Evolutionary conservation across 2,888 invertebrate genomes (phyloP), one percentile per base, ranked within the genome.

Genomic region (Cheilosia scutellata): DNA sequence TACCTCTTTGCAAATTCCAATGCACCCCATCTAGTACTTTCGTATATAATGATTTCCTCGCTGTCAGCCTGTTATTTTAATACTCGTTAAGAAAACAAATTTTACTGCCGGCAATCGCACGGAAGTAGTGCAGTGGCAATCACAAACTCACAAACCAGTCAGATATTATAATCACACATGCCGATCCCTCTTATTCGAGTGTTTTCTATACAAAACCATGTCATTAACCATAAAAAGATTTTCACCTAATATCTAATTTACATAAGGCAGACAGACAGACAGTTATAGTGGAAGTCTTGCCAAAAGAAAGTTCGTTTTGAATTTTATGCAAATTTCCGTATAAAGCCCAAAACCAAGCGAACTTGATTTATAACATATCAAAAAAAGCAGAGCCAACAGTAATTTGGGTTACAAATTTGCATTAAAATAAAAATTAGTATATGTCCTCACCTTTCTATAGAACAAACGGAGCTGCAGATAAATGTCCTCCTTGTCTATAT

Each of bases 251-350:
- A 70, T 27, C 47, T 58, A 53, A 79, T 83, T 84, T 70, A 60
- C 79, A 84, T 79, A 65, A 31, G 68, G 13, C 60, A 25, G 9
- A 16, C 6, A 49, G 25, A 5, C n/a, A n/a, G 16, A 5, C 16
- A 20, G 7, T 11, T 27, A 27, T 58, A 51, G 57, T 47, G 62
- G 55, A 63, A 65, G 44, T 37, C 16, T 65, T 79, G 83, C 83
- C 74, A 79, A 84, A 84, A 84, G 83, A 84, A 84, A 84, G 83
- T 84, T 84, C 11, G 37, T 40, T 76, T 72, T 25, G 47, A 65
- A 53, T 60, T 40, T 53, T 65, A 84, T 84, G 78, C 68, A 51
- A 75, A 74, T 75, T 44, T 53, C 51, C 47, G 37, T 37, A 53
- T 47, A 16, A 16, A 51, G 27, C 47, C 29, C 27, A 2, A 40